Evolutionary conservation across 2,888 invertebrate species (phyloP).

Genomic region (Prosapia bicincta): DNA sequence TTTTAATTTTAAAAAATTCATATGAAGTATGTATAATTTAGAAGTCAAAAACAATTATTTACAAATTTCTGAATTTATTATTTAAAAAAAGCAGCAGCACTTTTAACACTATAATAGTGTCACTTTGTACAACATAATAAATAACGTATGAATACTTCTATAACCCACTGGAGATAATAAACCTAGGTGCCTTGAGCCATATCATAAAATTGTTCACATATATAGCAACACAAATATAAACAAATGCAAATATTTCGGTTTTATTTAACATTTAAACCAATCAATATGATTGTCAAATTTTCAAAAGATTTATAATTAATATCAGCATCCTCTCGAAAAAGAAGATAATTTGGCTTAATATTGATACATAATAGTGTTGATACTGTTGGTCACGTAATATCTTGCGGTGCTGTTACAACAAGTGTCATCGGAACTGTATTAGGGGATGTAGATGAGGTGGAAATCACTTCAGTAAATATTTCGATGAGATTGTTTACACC

Average conservation of each 20-base stretch:
- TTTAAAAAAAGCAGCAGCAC: not conserved
- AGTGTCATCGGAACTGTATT: conserved; percentile 19
- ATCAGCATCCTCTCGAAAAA: not conserved
- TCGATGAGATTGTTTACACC: conserved; percentile 88
- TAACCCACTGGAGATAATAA: not conserved
- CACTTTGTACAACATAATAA: not conserved
- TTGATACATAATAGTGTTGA: not conserved
- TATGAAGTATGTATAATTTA: no score
- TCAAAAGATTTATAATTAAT: not conserved
- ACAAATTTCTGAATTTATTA: no score
- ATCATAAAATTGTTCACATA: not conserved
- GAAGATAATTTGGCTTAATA: not conserved
- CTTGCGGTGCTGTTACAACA: conserved; percentile 29
- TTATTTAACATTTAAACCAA: not conserved
- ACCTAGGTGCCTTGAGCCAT: not conserved
- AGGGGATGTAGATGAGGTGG: not conserved
- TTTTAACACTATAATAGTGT: not conserved
- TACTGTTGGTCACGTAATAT: conserved; percentile 20
- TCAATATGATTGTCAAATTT: not conserved
- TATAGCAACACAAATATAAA: not conserved
- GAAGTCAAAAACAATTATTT: no score
- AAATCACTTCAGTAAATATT: conserved; percentile 65
- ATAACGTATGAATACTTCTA: not conserved
- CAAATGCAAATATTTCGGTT: not conserved
- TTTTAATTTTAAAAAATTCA: no score